Percentiles rank a stretch among this genome's conserved stretches.
These are phyloP conservation scores for Alligator sinensis DNA, from an alignment of 2,113 vertebrate genomes.

Conservation along the genomic window DNA sequence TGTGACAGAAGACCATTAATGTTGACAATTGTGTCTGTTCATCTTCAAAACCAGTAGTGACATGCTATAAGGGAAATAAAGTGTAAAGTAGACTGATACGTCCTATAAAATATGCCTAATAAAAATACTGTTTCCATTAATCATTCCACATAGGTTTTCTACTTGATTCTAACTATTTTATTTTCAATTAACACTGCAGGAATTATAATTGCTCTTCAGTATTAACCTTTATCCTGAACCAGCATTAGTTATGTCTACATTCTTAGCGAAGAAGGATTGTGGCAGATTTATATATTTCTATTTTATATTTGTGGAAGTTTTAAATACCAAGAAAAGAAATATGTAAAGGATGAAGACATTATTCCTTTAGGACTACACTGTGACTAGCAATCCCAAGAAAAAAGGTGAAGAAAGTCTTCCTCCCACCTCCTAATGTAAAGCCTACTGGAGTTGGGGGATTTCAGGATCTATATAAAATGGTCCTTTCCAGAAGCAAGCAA, in stretches of 20 bases:
- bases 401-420: not conserved
- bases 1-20: not conserved
- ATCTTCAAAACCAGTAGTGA: not conserved
- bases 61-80: not conserved
- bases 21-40: not conserved
- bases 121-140: not conserved
- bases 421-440: not conserved
- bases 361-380: not conserved
- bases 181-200: not conserved
- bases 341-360: not conserved
- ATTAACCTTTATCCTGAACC: not conserved
- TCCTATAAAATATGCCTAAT: not conserved
- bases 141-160: not conserved
- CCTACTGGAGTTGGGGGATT: not conserved
- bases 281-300: not conserved
- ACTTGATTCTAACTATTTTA: not conserved
- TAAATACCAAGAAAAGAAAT: not conserved
- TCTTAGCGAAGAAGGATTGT: not conserved
- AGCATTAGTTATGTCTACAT: not conserved
- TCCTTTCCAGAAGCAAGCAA: not conserved
- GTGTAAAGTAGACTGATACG: not conserved
- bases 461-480: not conserved
- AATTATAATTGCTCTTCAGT: not conserved
- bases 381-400: not conserved
- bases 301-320: not conserved